Percentiles rank a stretch among this genome's conserved stretches.
phyloP scores from a whole-genome alignment of 2,888 invertebrate genomes.

The Apeira syringaria region DNA sequence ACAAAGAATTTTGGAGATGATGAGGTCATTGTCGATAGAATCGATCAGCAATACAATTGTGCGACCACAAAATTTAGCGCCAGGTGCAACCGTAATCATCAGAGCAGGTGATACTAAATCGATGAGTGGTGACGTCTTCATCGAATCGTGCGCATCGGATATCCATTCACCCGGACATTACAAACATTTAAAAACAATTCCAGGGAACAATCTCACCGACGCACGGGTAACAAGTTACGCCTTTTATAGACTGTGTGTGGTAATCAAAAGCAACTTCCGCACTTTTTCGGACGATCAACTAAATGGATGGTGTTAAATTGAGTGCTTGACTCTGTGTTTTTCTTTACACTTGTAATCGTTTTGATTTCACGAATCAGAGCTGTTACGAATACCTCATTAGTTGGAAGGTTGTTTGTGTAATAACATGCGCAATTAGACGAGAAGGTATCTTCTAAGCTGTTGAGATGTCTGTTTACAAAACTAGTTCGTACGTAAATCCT shows the following conservation, averaged over 20 bases:
- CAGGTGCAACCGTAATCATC: conserved; percentile 52
- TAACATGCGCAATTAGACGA: conserved; percentile 21
- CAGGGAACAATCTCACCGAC: conserved; percentile 36
- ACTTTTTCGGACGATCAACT: conserved; percentile 48
- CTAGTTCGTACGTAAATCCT: conserved; percentile 42
- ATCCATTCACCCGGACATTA: conserved; percentile 52
- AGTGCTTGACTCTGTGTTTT: conserved; percentile 54
- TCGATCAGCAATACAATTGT: conserved; percentile 30
- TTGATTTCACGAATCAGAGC: conserved; percentile 31
- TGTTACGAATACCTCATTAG: conserved; percentile 32
- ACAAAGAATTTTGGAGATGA: too few relatives aligned
- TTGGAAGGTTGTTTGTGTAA: conserved; percentile 29
- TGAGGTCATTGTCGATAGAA: neutral
- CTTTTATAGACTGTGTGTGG: conserved; percentile 53
- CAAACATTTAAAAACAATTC: conserved; percentile 46
- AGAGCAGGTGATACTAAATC: conserved; percentile 60
- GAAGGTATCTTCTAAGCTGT: conserved; percentile 13
- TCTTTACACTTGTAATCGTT: conserved; percentile 34
- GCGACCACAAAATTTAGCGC: conserved; percentile 45
- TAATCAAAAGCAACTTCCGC: conserved; percentile 57
- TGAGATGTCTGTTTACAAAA: conserved; percentile 48
- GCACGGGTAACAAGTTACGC: conserved; percentile 11
- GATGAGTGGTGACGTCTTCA: conserved; percentile 55
- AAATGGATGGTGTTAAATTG: conserved; percentile 69
- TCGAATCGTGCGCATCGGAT: conserved; percentile 73